Evolutionary conservation across 92 coral and sea anemone genomes (phyloP).

Genomic region (Anthopleura xanthogrammica): DNA sequence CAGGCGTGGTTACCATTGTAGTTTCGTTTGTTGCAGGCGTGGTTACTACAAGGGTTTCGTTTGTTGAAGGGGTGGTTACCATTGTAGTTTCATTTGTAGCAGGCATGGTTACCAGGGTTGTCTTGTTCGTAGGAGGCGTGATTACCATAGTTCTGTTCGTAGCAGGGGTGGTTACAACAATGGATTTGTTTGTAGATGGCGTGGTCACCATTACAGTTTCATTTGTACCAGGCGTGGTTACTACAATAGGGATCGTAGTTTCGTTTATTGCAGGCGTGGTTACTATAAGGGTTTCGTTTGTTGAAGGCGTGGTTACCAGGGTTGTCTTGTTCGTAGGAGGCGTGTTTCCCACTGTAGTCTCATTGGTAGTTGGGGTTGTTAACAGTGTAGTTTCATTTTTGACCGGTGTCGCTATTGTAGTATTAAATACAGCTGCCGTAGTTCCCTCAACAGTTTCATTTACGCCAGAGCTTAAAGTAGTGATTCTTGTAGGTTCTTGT

Average conservation of each 20-base stretch:
- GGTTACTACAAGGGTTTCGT: background rate
- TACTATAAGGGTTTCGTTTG: background rate
- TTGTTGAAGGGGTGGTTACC: background rate
- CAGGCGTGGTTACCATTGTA: background rate
- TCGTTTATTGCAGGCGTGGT: conserved; percentile 5
- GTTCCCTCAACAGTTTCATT: background rate
- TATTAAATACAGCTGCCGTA: background rate
- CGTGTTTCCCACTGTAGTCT: background rate
- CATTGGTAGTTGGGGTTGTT: background rate
- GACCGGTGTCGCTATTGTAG: background rate
- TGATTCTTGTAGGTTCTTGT: background rate
- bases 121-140: too few species aligned
- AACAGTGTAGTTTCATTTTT: too few species aligned
- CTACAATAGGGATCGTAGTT: background rate
- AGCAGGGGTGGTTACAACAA: background rate
- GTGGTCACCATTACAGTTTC: background rate
- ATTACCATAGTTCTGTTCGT: background rate
- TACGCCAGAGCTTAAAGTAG: background rate
- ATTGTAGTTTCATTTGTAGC: background rate
- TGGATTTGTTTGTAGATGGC: background rate
- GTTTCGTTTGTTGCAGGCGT: background rate
- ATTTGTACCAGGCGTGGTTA: background rate
- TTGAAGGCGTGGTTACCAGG: conserved; percentile 5
- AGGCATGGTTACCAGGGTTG: background rate
- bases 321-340: conserved; percentile 7